These are phyloP conservation scores for Uloborus diversus DNA, from an alignment of 1,140 invertebrate species.

Conservation along the genomic window DNA sequence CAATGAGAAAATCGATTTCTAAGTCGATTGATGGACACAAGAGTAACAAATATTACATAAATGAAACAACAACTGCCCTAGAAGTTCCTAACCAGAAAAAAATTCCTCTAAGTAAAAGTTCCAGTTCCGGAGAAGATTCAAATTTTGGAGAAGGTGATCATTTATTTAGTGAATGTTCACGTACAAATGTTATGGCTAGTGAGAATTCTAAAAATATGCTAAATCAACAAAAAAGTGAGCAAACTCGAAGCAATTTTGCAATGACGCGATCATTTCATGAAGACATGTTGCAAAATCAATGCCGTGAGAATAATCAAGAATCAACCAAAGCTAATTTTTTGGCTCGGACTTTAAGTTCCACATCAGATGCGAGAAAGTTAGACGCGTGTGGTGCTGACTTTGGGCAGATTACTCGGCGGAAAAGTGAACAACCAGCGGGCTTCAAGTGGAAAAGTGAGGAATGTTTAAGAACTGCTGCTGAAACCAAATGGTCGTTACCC, in stretches of 20 bases:
- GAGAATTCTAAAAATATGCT: conserved; percentile 31
- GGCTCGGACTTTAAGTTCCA: conserved; percentile 31
- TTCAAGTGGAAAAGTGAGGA: conserved; percentile 66
- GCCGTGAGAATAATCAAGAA: conserved; percentile 30
- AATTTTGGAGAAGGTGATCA: conserved; percentile 39
- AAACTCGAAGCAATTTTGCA: conserved; percentile 17
- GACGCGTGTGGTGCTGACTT: not conserved
- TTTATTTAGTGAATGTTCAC: conserved; percentile 2
- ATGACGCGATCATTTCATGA: conserved; percentile 38
- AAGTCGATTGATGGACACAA: not conserved
- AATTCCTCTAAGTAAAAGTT: conserved; percentile 28
- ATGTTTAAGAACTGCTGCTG: conserved; percentile 70
- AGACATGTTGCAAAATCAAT: conserved; percentile 6
- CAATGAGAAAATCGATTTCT: conserved; percentile 45
- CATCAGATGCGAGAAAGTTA: conserved; percentile 12
- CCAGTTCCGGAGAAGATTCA: conserved; percentile 39
- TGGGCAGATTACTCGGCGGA: not conserved
- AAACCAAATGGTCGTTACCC: conserved; percentile 68
- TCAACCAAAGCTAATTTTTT: conserved; percentile 22
- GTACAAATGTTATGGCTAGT: not conserved
- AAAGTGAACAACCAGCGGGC: not conserved
- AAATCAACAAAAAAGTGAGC: conserved; percentile 31
- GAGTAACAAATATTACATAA: not conserved
- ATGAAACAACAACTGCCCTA: not conserved
- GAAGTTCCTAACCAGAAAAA: conserved; percentile 40